A percentile compares a stretch with the other conserved stretches of the same genome.
phyloP scores from a whole-genome alignment of 2,888 invertebrate genomes.

The Diploptera punctata region DNA sequence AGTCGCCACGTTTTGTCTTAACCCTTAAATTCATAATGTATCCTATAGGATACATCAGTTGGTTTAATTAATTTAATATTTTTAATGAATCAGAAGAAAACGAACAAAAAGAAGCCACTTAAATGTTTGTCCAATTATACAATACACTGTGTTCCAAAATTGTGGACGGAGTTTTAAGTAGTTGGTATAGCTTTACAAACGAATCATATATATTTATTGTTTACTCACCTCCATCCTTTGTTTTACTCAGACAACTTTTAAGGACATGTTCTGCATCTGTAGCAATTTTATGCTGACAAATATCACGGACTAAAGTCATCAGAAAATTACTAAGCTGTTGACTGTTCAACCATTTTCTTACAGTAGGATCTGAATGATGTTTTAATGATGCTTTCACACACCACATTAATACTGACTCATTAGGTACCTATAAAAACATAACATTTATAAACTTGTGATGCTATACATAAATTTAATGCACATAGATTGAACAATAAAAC shows the following conservation, averaged over 20 bases:
- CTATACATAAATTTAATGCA: no score
- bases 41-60: no score
- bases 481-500: no score
- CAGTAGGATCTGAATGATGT: conserved; percentile 52
- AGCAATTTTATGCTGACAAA: conserved; percentile 42
- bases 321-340: conserved; percentile 56
- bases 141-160: no score
- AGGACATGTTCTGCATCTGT: conserved; percentile 46
- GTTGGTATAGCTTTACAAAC: not conserved
- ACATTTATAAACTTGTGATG: no score
- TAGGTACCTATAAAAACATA: conserved; percentile 46
- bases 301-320: conserved; percentile 51
- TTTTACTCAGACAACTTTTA: conserved; percentile 53
- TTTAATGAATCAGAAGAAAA: no score
- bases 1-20: no score
- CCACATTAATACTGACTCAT: conserved; percentile 53
- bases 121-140: no score
- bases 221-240: conserved; percentile 54
- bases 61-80: no score
- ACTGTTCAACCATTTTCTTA: conserved; percentile 59
- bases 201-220: not conserved
- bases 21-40: no score
- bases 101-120: no score
- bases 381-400: conserved; percentile 51
- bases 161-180: no score